Base-by-base conservation (phyloP, 2,888 invertebrate species). In the Eubasilissa splendida region DNA sequence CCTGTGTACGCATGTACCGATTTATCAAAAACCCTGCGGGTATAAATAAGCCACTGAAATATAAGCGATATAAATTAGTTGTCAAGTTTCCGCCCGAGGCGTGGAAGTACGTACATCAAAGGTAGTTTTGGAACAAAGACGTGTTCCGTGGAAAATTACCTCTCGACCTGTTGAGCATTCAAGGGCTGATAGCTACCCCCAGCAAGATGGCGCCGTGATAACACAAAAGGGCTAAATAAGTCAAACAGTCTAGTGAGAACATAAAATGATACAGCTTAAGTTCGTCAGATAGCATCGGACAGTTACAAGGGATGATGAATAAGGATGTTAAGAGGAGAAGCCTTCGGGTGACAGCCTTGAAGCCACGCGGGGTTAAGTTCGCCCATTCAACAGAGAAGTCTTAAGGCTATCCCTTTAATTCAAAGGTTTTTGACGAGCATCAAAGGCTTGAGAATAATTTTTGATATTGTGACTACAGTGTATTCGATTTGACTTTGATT, bases 151-250 rank as follows among this genome's bases (percentile, higher is more conserved):
- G 68, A 68, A 50, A 68, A 68, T 68, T 68, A 68, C n/a, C 14
- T 50, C 68, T 50, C 68, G 68, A 68, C 68, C 68, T 68, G 68
- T 68, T 68, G 68, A 68, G n/a, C 68, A 50, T 31, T 63, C 42
- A 7, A 42, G 42, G 58, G 12, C 2, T 68, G 52, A 50, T 10
- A 42, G 14, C 68, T 14, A 12, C 50, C 14, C 52, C 52, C 7
- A 33, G 63, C 12, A 42, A 68, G 68, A 68, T 68, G 50, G 14
- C 52, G 52, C 42, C 52, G 68, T 10, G 68, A 68, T 68, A 68
- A 14, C 68, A 68, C 50, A 33, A 68, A 68, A 50, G 52, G 68
- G n/a, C 50, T n/a, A 68, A 68, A 68, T 68, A 68, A 68, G 68
- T 68, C 68, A 68, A 52, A 68, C 50, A 68, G 68, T 14, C 68